Base-by-base conservation (phyloP, 2,888 invertebrate species). In the Rhabditoides inermis region DNA sequence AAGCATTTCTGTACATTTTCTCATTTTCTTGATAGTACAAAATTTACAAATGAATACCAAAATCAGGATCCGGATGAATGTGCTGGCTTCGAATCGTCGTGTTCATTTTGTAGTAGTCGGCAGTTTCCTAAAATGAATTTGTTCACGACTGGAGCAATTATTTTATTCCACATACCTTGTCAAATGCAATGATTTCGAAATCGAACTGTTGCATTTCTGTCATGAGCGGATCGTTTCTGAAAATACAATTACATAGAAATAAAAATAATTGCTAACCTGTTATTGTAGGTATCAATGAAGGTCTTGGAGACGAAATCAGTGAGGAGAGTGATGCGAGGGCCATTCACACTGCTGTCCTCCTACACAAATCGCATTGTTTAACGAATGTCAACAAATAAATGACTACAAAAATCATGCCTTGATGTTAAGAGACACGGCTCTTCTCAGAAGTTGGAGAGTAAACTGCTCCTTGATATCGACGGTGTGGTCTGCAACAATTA, bases 241-340 rank as follows among this genome's bases (percentile, higher is more conserved):
- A 7, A 15, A 15, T 10, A 32, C 32, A 32, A 10, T 7, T 32
- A 15, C 7, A 32, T 32, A 32, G 10, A 32, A 32, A 7, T 32
- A 15, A 15, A 32, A 32, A 32, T 32, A 32, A 10, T 32, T 32
- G 15, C 15, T 10, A 32, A 32, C 15, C 15, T 32, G 7, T 32
- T 25, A 20, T 42, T 50, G 22, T 49, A 54, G 18, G 49, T 45
- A 22, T 49, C 39, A 20, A 54, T 54, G 39, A 54, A 55, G 15
- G 26, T 51, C 55, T 55, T 27, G n/a, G 67, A 67, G 1, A 56
- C 64, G 30, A 55, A 67, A 39, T 67, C 67, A 12, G 67, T 64
- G 23, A 67, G 50, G 18, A 67, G 55, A 7, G 56, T 54, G 23
- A 67, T 54, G 30, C 55, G 42, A 0, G 65, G 65, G 0, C 32